Evolutionary conservation across 1,140 invertebrate species (phyloP).

Genomic region (Bathynomus jamesi): DNA sequence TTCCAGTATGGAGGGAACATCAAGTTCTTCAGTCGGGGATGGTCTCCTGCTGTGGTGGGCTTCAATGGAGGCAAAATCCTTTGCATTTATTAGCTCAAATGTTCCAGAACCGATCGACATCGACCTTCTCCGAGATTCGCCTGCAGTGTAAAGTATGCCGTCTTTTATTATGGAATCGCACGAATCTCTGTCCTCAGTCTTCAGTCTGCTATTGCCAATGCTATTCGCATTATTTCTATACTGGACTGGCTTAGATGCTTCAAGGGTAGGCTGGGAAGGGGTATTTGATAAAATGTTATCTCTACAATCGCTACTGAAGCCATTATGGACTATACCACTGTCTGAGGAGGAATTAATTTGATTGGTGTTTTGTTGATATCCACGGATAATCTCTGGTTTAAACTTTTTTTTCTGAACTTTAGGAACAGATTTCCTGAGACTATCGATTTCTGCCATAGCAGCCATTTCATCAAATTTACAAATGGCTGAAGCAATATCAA

Average conservation of each 20-base stretch:
- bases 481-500: slow-evolving; percentile 38
- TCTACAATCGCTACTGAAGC: background rate
- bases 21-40: slow-evolving; percentile 7
- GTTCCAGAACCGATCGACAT: slow-evolving; percentile 41
- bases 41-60: slow-evolving; percentile 42
- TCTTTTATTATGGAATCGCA: slow-evolving; percentile 36
- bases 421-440: slow-evolving; percentile 4
- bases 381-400: background rate
- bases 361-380: too few species aligned
- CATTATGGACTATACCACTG: too few species aligned
- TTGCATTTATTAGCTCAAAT: slow-evolving; percentile 47
- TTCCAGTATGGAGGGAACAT: background rate
- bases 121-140: slow-evolving; percentile 29
- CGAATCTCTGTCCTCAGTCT: background rate
- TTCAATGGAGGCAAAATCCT: slow-evolving; percentile 48
- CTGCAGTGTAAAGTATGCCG: slow-evolving; percentile 40
- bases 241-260: background rate
- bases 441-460: slow-evolving; percentile 33
- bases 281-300: background rate
- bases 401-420: background rate
- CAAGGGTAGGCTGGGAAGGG: background rate
- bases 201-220: background rate
- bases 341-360: background rate
- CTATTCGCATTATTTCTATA: too few species aligned
- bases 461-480: slow-evolving; percentile 36